Conservation (phyloP, 2,797 vertebrate genomes). For the Nyctalus aviator region DNA sequence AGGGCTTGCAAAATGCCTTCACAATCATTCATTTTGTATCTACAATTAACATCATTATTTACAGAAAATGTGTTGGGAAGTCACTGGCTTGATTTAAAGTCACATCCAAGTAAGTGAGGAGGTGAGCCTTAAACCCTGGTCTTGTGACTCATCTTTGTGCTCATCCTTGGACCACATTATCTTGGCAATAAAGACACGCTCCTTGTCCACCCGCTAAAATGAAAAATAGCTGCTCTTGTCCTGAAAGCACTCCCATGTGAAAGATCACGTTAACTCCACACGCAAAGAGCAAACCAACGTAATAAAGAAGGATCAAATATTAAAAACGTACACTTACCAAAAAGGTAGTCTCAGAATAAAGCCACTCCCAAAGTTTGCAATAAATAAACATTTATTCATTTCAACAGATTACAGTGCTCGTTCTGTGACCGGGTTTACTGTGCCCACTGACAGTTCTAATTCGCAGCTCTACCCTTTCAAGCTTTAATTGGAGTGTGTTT, state of each 20-base stretch:
- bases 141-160: not conserved
- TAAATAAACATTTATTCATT: slow-evolving; percentile 73
- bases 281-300: slow-evolving; percentile 39
- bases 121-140: not conserved
- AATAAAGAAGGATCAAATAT: slow-evolving; percentile 64
- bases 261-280: not conserved
- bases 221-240: not conserved
- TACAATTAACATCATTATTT: not conserved
- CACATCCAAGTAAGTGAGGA: not conserved
- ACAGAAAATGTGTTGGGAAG: not conserved
- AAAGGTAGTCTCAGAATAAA: slow-evolving; percentile 74
- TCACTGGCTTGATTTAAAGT: not conserved
- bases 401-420: slow-evolving; percentile 52
- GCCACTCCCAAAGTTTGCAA: slow-evolving; percentile 67
- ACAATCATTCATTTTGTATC: not conserved
- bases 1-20: not conserved
- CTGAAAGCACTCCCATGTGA: not conserved
- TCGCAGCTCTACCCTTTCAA: slow-evolving; percentile 76
- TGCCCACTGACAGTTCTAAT: slow-evolving; percentile 74
- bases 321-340: slow-evolving; percentile 78
- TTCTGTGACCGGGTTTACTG: slow-evolving; percentile 60
- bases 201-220: not conserved
- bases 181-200: too few relatives aligned
- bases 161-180: accelerated
- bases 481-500: slow-evolving; percentile 69